These are phyloP conservation scores for Eupleurogrammus muticus DNA, from an alignment of 2,797 vertebrate species.

Conservation along the genomic window DNA sequence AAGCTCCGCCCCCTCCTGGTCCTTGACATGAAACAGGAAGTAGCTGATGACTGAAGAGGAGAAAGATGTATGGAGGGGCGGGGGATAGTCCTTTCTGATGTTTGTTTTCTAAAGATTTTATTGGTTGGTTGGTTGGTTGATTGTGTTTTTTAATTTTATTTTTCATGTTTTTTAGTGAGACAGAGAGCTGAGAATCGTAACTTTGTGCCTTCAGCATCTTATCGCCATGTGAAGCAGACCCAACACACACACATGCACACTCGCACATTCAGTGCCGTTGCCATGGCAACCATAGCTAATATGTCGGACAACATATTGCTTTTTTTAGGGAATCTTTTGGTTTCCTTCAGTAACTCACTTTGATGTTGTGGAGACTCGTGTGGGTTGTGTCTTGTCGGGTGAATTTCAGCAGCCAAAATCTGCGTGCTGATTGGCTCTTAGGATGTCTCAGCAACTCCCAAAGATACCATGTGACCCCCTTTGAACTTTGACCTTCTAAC, in stretches of 20 bases:
- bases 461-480: constrained; percentile 17
- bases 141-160: constrained; percentile 53
- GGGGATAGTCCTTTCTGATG: constrained; percentile 39
- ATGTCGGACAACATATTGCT: not conserved
- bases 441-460: constrained; percentile 34
- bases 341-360: not conserved
- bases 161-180: constrained; percentile 55
- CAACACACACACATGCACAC: constrained; percentile 40
- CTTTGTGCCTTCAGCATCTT: constrained; percentile 80
- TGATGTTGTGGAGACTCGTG: constrained; percentile 20
- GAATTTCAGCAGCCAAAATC: constrained; percentile 12
- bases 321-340: not conserved
- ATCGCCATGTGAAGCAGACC: constrained; percentile 71
- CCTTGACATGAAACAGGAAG: constrained; percentile 32
- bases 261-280: not conserved
- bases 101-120: constrained; percentile 65
- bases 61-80: constrained; percentile 2
- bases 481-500: constrained; percentile 32
- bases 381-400: not conserved
- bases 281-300: constrained; percentile 18
- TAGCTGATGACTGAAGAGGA: not conserved
- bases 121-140: constrained; percentile 54
- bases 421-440: constrained; percentile 38
- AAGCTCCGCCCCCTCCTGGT: constrained; percentile 55
- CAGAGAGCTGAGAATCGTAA: constrained; percentile 79